Base-by-base conservation (phyloP, 1,140 invertebrate species). In the Hirudo medicinalis region DNA sequence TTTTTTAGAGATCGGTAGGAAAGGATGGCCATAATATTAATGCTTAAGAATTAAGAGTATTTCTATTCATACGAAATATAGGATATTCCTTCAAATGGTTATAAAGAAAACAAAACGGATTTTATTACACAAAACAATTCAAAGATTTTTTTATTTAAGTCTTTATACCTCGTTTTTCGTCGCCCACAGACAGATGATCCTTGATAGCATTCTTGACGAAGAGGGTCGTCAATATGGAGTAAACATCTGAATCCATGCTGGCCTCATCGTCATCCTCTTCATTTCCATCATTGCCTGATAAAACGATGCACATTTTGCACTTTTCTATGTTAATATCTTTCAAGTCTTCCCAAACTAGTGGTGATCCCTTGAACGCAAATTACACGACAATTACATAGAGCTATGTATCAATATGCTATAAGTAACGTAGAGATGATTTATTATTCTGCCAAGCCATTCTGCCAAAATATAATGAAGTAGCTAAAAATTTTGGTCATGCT, bases 281-380 rank as follows among this genome's bases (percentile, higher is more conserved):
- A 32, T 22, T 32, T 22, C 57, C 57, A 32, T 22, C 29, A 22
- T 63, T 22, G 0, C 22, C 57, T 63, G 57, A 11, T 13, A 25
- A 32, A 22, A 63, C 19, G 11, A 63, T 20, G 29, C 57, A 63
- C 57, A 63, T 63, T 13, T 20, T 22, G 29, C 57, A 63, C 29
- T 63, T 63, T 15, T 63, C 57, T 25, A 63, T 63, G 57, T 32
- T 63, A 2, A 63, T 63, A 32, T 32, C 29, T 63, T 32, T 63
- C 57, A 63, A 63, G 22, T 25, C 57, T 13, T 32, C 57, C 29
- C 57, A 32, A 32, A 25, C 29, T 22, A 63, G 15, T 19, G 57
- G 57, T 1, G 57, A 63, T 22, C 22, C 57, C 57, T 63, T 63
- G 57, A 22, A 32, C 19, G 11, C 19, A 63, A 63, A 63, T 57